A percentile compares a stretch with the other conserved stretches of the same genome.
Evolutionary conservation across 2,888 invertebrate genomes (phyloP).

Genomic region (Ophion ellenae): DNA sequence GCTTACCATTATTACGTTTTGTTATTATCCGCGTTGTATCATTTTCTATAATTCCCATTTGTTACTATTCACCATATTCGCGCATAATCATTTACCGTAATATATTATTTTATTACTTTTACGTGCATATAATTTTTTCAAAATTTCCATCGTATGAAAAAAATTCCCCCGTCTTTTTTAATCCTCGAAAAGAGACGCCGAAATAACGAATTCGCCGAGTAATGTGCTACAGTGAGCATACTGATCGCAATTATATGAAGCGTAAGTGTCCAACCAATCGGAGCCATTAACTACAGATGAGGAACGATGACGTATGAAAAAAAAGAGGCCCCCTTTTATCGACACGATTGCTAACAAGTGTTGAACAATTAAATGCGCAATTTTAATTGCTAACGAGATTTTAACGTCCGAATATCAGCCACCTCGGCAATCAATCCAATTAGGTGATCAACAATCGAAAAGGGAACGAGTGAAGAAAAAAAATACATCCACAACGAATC

Average conservation of each 20-base stretch:
- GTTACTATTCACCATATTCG: no score
- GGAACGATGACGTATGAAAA: not conserved
- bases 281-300: not conserved
- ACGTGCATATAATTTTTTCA: not conserved
- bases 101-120: not conserved
- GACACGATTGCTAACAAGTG: not conserved
- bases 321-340: not conserved
- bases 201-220: not conserved
- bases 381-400: not conserved
- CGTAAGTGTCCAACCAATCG: not conserved
- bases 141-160: not conserved
- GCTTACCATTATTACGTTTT: no score
- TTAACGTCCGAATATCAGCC: conserved; percentile 3
- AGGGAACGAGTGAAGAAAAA: not conserved
- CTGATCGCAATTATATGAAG: not conserved
- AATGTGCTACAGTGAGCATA: not conserved
- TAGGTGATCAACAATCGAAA: not conserved
- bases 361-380: not conserved
- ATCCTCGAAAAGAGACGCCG: not conserved
- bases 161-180: not conserved
- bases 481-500: not conserved
- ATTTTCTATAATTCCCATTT: no score
- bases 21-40: no score
- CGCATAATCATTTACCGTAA: not conserved
- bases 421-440: conserved; percentile 1